These are phyloP conservation scores for Smittia sp. DNA, from an alignment of 2,888 invertebrate species.

Conservation along the genomic window DNA sequence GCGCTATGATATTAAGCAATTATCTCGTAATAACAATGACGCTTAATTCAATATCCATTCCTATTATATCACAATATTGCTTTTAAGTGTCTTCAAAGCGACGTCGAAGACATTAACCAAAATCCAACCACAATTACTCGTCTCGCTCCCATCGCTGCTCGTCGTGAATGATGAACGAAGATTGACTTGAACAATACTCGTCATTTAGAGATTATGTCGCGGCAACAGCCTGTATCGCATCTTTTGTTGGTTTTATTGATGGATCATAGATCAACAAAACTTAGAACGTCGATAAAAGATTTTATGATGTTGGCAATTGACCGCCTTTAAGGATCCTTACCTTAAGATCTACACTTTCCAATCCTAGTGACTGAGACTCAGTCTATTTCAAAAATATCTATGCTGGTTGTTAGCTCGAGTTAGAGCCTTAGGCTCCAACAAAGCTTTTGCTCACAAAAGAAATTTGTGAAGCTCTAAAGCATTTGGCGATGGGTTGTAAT, in stretches of 20 bases:
- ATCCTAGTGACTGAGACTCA: too few species aligned
- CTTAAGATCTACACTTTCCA: too few species aligned
- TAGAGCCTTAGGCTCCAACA: too few species aligned
- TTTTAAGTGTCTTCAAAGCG: background rate
- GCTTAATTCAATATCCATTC: constrained; percentile 15
- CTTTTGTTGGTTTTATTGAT: background rate
- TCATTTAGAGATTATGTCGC: background rate
- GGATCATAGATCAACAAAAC: background rate
- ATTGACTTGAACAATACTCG: constrained; percentile 16
- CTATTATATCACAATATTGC: background rate
- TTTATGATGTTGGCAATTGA: too few species aligned
- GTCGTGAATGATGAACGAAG: background rate
- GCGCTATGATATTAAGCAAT: constrained; percentile 32
- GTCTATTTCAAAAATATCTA: too few species aligned
- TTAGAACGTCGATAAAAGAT: too few species aligned
- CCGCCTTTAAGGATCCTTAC: too few species aligned
- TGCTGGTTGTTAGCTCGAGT: too few species aligned
- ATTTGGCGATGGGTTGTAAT: too few species aligned
- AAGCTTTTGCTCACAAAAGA: too few species aligned
- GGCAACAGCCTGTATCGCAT: background rate
- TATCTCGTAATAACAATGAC: constrained; percentile 18
- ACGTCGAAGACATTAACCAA: background rate
- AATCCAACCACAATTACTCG: background rate
- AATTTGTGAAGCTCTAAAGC: too few species aligned
- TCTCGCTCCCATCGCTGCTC: background rate